These are phyloP conservation scores for Eulimnadia texana DNA, from an alignment of 1,140 invertebrate species.

Conservation along the genomic window DNA sequence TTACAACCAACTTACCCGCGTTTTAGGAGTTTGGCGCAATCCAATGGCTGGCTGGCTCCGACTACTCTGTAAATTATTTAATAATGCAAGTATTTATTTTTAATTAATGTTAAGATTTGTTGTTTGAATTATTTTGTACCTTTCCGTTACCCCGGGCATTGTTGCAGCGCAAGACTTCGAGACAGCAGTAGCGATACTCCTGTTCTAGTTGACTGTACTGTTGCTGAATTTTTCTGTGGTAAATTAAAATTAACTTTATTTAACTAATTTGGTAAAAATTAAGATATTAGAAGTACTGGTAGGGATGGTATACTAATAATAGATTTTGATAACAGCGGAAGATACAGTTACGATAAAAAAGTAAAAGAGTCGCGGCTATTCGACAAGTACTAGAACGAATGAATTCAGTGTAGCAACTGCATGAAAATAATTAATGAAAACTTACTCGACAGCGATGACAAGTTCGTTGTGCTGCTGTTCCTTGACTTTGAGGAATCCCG, in stretches of 20 bases:
- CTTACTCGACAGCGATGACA: conserved; percentile 49
- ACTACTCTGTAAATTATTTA: conserved; percentile 41
- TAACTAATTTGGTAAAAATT: background rate
- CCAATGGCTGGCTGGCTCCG: conserved; percentile 60
- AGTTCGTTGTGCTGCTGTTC: conserved; percentile 51
- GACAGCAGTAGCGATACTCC: conserved; percentile 49
- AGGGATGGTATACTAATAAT: background rate
- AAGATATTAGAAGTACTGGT: background rate
- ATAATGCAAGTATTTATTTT: background rate
- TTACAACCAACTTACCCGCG: conserved; percentile 43
- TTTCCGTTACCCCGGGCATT: conserved; percentile 48
- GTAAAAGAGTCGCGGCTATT: background rate
- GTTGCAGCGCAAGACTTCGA: conserved; percentile 44
- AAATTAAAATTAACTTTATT: background rate
- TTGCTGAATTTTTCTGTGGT: conserved; percentile 47
- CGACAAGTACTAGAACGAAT: background rate
- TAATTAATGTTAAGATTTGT: background rate
- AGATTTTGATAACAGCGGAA: background rate
- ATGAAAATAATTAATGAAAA: conserved; percentile 14
- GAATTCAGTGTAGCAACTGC: background rate
- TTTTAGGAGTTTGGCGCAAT: conserved; percentile 55
- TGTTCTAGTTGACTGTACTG: conserved; percentile 55
- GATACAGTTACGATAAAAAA: background rate
- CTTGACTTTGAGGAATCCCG: conserved; percentile 47
- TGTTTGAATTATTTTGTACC: conserved; percentile 28